Evolutionary conservation across 1,140 invertebrate species (phyloP), one percentile per base, ranked within the genome.

Genomic region (Calliphora vicina): DNA sequence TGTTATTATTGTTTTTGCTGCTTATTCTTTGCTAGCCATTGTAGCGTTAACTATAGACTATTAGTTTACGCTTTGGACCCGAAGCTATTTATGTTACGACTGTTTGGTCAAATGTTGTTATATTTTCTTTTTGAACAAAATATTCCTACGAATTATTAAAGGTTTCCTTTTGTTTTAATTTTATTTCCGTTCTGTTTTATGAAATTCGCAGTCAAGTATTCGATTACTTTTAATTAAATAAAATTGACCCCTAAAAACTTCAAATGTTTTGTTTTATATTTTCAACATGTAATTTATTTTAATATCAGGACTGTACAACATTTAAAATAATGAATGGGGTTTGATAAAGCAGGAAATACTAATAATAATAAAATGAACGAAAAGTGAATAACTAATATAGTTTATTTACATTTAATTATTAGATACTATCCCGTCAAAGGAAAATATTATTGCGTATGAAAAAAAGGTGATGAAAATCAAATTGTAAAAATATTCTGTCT

Each of bases 151-250:
- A 78, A 78, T 45, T 78, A 43, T 45, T 78, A 78, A 78, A 20
- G 35, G 20, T 43, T 78, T 78, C 35, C 35, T 42, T 73, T 35
- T 67, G n/a, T 23, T 23, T 23, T 29, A 42, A 42, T 20, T 43
- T 42, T 78, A 23, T 12, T 78, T 78, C 27, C 74, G 74, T 43
- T 12, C 43, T 43, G n/a, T 10, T 43, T 45, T 35, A 78, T 43
- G 35, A 78, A 45, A 25, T 45, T 45, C 43, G n/a, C 12, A 43
- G 20, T 23, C 20, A 20, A 78, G 74, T 78, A 78, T 43, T 78
- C 74, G 42, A 78, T 78, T 78, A 78, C 42, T 43, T 78, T 78
- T 78, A 78, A 78, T 78, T 78, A 78, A 78, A 78, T 78, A 78
- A 78, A 78, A 78, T 78, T 78, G 25, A 35, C 20, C 35, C 6